phyloP scores from a whole-genome alignment of 2,113 vertebrate genomes.

The Leptodactylus fuscus region DNA sequence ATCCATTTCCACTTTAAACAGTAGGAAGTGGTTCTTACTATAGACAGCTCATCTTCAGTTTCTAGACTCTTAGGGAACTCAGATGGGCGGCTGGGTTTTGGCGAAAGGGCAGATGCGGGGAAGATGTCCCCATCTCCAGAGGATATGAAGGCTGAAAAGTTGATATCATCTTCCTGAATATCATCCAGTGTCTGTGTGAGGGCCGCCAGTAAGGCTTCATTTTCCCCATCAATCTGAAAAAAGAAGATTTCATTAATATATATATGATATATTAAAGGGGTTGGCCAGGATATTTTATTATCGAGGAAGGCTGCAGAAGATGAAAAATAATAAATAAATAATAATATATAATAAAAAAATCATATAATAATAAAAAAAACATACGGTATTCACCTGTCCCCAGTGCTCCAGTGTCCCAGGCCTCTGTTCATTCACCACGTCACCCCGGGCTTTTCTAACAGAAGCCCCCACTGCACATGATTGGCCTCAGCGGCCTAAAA shows the following conservation, averaged over 20 bases:
- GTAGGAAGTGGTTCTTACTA: constrained; percentile 87
- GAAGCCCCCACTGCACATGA: too few species aligned
- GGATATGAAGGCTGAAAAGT: constrained; percentile 88
- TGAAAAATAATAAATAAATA: too few species aligned
- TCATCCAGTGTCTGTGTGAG: constrained; percentile 94
- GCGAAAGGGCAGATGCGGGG: constrained; percentile 75
- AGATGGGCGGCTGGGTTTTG: constrained; percentile 69
- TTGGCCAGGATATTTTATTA: too few species aligned
- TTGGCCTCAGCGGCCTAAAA: too few species aligned
- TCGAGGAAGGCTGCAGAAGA: too few species aligned
- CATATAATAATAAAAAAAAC: too few species aligned
- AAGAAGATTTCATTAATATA: constrained; percentile 48
- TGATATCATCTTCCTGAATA: constrained; percentile 89
- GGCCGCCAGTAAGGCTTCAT: constrained; percentile 92
- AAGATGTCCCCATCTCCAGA: constrained; percentile 82
- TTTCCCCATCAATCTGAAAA: constrained; percentile 89
- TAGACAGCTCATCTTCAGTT: constrained; percentile 90
- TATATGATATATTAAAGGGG: too few species aligned
- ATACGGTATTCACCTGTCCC: too few species aligned
- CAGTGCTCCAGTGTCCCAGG: too few species aligned
- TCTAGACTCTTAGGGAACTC: constrained; percentile 77
- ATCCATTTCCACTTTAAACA: constrained; percentile 80
- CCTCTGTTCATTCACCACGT: too few species aligned
- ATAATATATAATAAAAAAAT: too few species aligned
- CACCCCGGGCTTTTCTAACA: too few species aligned